These are phyloP conservation scores for Hippocampus abdominalis DNA, from an alignment of 2,113 vertebrate genomes.

Conservation along the genomic window DNA sequence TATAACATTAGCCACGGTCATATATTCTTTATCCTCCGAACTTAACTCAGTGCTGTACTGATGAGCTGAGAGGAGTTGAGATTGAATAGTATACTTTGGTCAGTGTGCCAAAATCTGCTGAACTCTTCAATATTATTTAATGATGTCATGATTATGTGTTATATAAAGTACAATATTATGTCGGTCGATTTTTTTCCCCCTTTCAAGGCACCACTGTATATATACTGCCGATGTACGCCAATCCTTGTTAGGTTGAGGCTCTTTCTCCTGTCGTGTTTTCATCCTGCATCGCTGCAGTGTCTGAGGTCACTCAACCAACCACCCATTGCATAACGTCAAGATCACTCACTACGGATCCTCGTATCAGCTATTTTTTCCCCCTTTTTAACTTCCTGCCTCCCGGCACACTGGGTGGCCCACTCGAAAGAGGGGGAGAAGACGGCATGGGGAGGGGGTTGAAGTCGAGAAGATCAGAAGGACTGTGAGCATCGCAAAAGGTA, in stretches of 20 bases:
- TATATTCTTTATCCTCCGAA: too few species aligned
- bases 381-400: slow-evolving; percentile 10
- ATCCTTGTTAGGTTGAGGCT: slow-evolving; percentile 10
- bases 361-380: slow-evolving; percentile 17
- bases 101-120: too few species aligned
- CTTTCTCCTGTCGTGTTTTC: not conserved
- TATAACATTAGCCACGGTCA: too few species aligned
- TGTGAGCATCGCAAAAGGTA: not conserved
- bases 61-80: too few species aligned
- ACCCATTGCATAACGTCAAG: slow-evolving; percentile 42
- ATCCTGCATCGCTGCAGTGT: slow-evolving; percentile 40
- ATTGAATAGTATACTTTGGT: too few species aligned
- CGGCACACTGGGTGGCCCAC: slow-evolving; percentile 12
- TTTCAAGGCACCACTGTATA: not conserved
- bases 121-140: too few species aligned
- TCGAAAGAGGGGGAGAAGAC: not conserved
- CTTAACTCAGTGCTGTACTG: too few species aligned
- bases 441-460: not conserved
- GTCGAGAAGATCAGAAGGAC: not conserved
- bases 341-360: slow-evolving; percentile 44
- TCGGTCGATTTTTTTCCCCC: too few species aligned
- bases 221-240: slow-evolving; percentile 33
- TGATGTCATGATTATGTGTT: too few species aligned
- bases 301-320: slow-evolving; percentile 48
- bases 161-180: too few species aligned